Evolutionary conservation across 2,888 invertebrate genomes (phyloP), one percentile per base, ranked within the genome.

Genomic region (Athetis lepigone): DNA sequence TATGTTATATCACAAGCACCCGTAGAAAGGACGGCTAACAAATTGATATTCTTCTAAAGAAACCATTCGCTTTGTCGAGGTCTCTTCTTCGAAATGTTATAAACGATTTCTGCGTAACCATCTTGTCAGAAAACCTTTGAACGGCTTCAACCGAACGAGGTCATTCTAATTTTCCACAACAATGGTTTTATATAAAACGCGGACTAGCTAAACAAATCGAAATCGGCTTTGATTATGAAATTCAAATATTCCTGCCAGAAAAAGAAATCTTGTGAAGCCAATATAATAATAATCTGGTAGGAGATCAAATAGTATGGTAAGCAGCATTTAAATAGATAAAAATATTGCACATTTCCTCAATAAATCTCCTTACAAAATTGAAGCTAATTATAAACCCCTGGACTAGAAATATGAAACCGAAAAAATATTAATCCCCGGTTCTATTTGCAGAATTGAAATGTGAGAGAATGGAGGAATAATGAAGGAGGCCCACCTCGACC

Each of bases 401-500:
- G n/a, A 8, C 0, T 13, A 43, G 47, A 72, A 71, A 52, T 42
- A 43, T 58, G 7, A 40, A 33, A 55, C 6, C 19, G 16, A 61
- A 56, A 65, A 57, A 43, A 13, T 58, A n/a, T 29, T 29, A 25
- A 55, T 45, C 18, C 9, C 4, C 21, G 19, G 40, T 52, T 5
- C 39, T 73, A 60, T 69, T 77, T 70, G 54, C 33, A 79, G 78
- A 83, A 87, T 81, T 80, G 78, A 85, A 86, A 84, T 81, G 79
- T 79, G 77, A 87, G 83, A 88, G 86, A 88, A 88, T 85, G 80
- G 81, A 77, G 78, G 85, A 86, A 89, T 92, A 92, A 92, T 91
- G 90, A 90, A 90, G 87, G 85, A 87, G 86, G 87, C 87, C 85
- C 88, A 90, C 89, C 89, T 89, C 89, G 87, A 71, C 87, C 92